A percentile compares a stretch with the other conserved stretches of the same genome.
Conservation (phyloP, 2,113 vertebrate species). For the Dasyurus viverrinus region DNA sequence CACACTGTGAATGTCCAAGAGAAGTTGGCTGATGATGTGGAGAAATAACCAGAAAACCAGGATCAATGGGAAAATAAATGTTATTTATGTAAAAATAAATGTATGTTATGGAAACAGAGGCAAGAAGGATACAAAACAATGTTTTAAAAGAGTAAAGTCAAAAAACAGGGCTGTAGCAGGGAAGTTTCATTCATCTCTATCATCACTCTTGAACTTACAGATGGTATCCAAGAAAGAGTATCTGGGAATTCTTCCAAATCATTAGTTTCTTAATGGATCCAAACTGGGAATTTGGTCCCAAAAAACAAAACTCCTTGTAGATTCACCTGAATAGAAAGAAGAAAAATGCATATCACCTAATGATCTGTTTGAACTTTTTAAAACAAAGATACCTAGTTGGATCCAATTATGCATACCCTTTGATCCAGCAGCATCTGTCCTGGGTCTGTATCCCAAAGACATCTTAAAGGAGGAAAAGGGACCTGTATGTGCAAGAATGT, state of each 20-base stretch:
- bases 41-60: background rate
- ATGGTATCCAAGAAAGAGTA: background rate
- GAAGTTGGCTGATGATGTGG: background rate
- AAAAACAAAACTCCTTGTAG: background rate
- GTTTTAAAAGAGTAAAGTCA: background rate
- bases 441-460: no score
- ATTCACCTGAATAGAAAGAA: background rate
- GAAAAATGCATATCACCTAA: background rate
- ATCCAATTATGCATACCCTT: no score
- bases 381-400: background rate
- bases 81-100: background rate
- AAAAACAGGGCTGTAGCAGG: background rate
- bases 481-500: no score
- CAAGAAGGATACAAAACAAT: background rate
- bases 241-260: background rate
- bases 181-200: background rate
- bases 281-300: background rate
- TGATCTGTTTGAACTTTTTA: background rate
- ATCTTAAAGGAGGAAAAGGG: no score
- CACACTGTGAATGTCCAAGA: background rate
- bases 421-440: no score
- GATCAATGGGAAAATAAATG: background rate
- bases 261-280: background rate
- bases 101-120: background rate
- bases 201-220: background rate